Conservation (phyloP, 2,113 vertebrate genomes). For the Geothlypis trichas region DNA sequence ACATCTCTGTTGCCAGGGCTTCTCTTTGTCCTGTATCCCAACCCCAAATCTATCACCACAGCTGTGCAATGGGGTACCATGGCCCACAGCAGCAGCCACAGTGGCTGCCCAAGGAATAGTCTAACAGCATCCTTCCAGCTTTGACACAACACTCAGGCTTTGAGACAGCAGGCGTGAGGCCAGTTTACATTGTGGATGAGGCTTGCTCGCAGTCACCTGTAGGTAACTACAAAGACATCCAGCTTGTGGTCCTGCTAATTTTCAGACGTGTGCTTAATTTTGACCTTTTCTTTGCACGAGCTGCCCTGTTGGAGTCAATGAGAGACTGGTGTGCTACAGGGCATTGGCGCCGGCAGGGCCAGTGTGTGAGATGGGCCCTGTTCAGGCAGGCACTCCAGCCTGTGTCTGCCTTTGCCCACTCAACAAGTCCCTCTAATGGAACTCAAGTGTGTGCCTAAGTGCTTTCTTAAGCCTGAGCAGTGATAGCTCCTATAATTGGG, state of each 20-base stretch:
- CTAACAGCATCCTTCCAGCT: not conserved
- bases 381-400: not conserved
- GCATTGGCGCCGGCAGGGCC: not conserved
- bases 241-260: not conserved
- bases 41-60: fast-evolving
- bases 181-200: not conserved
- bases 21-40: fast-evolving
- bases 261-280: not conserved
- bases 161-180: fast-evolving
- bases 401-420: not conserved
- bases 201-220: not conserved
- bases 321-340: not conserved
- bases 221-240: not conserved
- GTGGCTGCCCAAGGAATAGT: not conserved
- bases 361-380: not conserved
- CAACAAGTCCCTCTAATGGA: slow-evolving; percentile 10
- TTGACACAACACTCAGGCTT: not conserved
- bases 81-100: not conserved
- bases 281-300: not conserved
- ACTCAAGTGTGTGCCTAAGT: slow-evolving; percentile 8
- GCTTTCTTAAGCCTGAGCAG: slow-evolving; percentile 25
- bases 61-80: fast-evolving
- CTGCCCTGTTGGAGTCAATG: not conserved
- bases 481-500: slow-evolving; percentile 30
- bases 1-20: not conserved